phyloP scores from a whole-genome alignment of 2,113 vertebrate genomes.

The Psittacula cyanocephala region DNA sequence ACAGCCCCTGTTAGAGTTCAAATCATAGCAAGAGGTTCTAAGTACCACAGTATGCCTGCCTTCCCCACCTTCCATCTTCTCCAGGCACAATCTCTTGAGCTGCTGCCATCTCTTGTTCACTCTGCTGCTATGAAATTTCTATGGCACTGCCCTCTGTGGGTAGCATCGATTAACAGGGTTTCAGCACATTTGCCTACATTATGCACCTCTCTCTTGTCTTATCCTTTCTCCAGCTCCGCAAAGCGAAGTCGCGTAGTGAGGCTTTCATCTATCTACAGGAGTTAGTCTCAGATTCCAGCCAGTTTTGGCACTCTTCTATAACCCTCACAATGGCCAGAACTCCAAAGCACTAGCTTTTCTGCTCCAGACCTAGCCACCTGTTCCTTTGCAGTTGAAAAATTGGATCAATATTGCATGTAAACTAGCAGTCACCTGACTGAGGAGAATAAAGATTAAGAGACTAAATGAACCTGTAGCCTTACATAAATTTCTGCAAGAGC shows the following conservation, averaged over 20 bases:
- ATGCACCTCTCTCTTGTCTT: not conserved
- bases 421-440: not conserved
- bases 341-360: not conserved
- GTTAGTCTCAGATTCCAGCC: not conserved
- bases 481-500: not conserved
- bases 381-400: not conserved
- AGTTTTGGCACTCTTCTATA: not conserved
- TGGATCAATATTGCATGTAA: not conserved
- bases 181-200: not conserved
- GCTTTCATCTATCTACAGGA: rapidly evolving
- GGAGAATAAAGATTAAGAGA: not conserved
- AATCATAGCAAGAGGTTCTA: not conserved
- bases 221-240: not conserved
- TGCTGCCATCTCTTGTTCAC: not conserved
- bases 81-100: not conserved
- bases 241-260: rapidly evolving
- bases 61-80: not conserved
- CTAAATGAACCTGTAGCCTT: not conserved
- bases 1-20: not conserved
- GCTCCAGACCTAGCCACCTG: not conserved
- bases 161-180: not conserved
- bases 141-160: rapidly evolving
- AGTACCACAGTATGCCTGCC: not conserved
- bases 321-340: not conserved
- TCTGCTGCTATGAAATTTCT: not conserved